These are phyloP conservation scores for Parasteatoda tepidariorum DNA, from an alignment of 1,140 invertebrate genomes.

Conservation along the genomic window DNA sequence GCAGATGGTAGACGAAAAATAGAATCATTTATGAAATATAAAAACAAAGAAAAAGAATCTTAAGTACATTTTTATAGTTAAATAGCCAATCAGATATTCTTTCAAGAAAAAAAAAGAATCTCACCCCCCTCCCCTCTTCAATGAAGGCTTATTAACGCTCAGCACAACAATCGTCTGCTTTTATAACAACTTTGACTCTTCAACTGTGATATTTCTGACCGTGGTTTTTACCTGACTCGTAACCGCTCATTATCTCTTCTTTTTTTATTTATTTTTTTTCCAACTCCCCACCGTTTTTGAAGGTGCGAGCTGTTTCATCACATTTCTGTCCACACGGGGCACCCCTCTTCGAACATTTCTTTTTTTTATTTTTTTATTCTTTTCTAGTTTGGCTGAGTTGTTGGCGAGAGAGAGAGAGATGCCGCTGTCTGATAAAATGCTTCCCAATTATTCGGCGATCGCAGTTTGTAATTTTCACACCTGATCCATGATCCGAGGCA, in stretches of 20 bases:
- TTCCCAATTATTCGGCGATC: constrained; percentile 43
- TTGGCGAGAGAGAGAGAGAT: neutral
- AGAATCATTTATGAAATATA: too few relatives aligned
- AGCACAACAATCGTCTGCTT: neutral
- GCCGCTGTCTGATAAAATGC: constrained; percentile 35
- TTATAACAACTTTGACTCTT: neutral
- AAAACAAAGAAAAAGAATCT: too few relatives aligned
- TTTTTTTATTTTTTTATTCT: too few relatives aligned
- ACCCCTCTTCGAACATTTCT: too few relatives aligned
- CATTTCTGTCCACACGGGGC: neutral
- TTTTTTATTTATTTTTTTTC: neutral
- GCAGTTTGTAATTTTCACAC: constrained; percentile 56
- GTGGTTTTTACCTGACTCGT: neutral
- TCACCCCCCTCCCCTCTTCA: too few relatives aligned
- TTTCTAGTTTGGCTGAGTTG: too few relatives aligned
- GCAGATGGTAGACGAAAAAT: too few relatives aligned
- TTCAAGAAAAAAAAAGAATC: too few relatives aligned
- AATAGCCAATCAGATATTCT: too few relatives aligned
- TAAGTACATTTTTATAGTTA: too few relatives aligned
- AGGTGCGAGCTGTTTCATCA: neutral
- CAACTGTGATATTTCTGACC: neutral
- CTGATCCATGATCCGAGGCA: constrained; percentile 45
- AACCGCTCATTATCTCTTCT: constrained; percentile 30
- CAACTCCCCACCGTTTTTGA: constrained; percentile 39
- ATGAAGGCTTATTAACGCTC: too few relatives aligned